phyloP scores from a whole-genome alignment of 1,140 invertebrate species.

The Sycobia sp. region DNA sequence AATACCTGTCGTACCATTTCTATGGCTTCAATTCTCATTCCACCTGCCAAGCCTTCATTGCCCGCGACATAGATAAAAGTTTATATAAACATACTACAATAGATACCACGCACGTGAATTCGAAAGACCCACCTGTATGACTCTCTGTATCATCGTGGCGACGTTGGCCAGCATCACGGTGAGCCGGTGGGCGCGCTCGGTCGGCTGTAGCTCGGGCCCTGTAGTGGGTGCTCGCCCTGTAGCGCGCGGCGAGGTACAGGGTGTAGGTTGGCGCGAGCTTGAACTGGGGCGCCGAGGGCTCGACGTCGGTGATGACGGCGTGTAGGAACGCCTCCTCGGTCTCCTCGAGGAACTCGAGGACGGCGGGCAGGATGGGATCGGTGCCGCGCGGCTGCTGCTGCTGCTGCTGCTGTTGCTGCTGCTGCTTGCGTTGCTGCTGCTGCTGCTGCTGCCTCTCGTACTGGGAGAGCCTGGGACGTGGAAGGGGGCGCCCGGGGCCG shows the following conservation, averaged over 20 bases:
- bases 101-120: no score
- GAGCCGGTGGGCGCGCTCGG: conserved; percentile 87
- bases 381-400: conserved; percentile 69
- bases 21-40: no score
- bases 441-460: conserved; percentile 62
- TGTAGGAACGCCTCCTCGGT: conserved; percentile 89
- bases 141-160: conserved; percentile 81
- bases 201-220: conserved; percentile 88
- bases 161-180: conserved; percentile 89
- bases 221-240: conserved; percentile 91
- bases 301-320: conserved; percentile 84
- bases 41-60: no score
- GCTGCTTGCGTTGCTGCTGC: conserved; percentile 61
- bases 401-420: conserved; percentile 56
- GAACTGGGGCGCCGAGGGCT: conserved; percentile 82
- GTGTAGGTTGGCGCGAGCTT: conserved; percentile 94
- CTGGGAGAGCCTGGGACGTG: conserved; percentile 63
- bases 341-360: conserved; percentile 92
- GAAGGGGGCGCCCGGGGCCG: neutral
- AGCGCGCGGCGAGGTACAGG: conserved; percentile 89
- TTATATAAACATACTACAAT: no score
- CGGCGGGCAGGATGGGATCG: conserved; percentile 91
- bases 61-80: no score
- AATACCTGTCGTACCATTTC: no score
- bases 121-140: conserved; percentile 78